phyloP scores from a whole-genome alignment of 35 echinoderm and acorn worm species.

The Lytechinus variegatus region DNA sequence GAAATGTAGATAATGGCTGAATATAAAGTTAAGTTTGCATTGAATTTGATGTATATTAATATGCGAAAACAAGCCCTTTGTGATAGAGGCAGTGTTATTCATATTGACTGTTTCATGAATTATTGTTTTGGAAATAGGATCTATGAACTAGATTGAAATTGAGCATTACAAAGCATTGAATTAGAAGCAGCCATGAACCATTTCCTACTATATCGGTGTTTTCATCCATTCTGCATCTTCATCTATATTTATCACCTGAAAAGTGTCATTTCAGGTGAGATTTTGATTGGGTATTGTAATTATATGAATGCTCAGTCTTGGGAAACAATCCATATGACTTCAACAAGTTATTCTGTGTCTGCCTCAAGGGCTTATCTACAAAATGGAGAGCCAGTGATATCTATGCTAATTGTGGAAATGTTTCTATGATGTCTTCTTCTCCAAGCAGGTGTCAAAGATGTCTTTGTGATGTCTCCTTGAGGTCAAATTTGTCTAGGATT shows the following conservation, averaged over 20 bases:
- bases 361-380: background rate
- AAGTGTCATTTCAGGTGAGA: background rate
- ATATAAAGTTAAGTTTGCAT: background rate
- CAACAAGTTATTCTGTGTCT: background rate
- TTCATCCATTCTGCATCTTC: background rate
- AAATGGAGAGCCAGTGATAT: background rate
- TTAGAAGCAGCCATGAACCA: background rate
- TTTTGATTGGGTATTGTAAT: background rate
- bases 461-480: no score
- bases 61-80: background rate
- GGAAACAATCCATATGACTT: background rate
- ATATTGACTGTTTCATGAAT: background rate
- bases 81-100: background rate
- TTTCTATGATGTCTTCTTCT: no score
- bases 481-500: no score
- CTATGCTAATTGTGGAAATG: no score
- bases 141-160: background rate
- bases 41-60: background rate
- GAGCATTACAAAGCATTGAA: background rate
- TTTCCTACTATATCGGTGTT: background rate
- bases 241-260: background rate
- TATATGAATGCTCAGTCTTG: background rate
- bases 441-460: no score
- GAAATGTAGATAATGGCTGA: constrained; percentile 1
- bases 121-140: background rate